Conservation (phyloP, 2,888 invertebrate species). For the Zaprionus bogoriensis region DNA sequence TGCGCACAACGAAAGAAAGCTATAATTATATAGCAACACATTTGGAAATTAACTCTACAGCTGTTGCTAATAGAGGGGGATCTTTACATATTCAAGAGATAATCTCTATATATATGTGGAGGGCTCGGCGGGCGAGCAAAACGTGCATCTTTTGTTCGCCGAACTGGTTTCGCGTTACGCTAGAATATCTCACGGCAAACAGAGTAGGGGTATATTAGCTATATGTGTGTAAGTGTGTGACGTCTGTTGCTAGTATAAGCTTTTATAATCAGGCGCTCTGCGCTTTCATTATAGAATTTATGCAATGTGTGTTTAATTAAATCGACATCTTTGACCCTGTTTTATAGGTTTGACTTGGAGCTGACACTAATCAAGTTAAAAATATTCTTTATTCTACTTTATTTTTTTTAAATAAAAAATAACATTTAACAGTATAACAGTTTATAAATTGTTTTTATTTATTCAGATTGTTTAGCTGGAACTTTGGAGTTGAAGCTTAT, state of each 20-base stretch:
- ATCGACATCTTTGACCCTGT: background rate
- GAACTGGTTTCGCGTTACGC: slow-evolving; percentile 15
- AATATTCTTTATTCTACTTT: background rate
- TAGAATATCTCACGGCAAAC: background rate
- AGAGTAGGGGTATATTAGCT: background rate
- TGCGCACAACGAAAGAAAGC: too few species aligned
- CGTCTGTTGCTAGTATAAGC: background rate
- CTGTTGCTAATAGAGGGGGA: background rate
- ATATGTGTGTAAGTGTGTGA: background rate
- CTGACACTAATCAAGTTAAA: too few species aligned
- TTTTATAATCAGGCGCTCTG: background rate
- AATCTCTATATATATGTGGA: background rate
- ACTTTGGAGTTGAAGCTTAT: too few species aligned
- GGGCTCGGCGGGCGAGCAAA: background rate
- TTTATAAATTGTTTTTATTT: too few species aligned
- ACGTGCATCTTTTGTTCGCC: background rate
- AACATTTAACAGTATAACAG: too few species aligned
- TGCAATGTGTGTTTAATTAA: background rate
- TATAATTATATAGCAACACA: background rate
- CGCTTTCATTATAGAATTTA: background rate
- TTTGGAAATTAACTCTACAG: background rate
- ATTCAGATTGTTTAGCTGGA: too few species aligned
- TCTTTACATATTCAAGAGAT: slow-evolving; percentile 1
- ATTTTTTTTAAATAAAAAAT: too few species aligned
- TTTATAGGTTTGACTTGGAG: background rate